Conservation (phyloP, 2,888 invertebrate genomes). For the Andrena minutula region DNA sequence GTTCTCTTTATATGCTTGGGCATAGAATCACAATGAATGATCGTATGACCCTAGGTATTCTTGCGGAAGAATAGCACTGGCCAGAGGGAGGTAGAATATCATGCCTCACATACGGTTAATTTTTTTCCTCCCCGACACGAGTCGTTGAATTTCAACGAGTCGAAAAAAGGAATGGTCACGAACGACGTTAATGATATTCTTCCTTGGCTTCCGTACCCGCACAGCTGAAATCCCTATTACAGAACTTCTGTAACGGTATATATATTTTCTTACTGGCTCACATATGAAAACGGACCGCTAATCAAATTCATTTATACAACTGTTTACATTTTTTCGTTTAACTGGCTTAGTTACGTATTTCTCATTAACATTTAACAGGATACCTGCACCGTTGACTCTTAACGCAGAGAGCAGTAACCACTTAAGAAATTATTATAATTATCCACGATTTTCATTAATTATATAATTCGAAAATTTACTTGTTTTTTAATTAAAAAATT, state of each 20-base stretch:
- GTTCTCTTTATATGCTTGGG: too few relatives aligned
- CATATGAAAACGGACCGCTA: slow-evolving; percentile 48
- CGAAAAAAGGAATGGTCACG: slow-evolving; percentile 17
- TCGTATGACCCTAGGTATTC: too few relatives aligned
- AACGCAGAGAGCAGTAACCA: neutral
- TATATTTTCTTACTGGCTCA: slow-evolving; percentile 8
- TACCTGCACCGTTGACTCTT: neutral
- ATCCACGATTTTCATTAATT: too few relatives aligned
- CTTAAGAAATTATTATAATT: neutral
- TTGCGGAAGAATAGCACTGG: too few relatives aligned
- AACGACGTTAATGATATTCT: slow-evolving; percentile 38
- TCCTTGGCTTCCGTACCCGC: slow-evolving; percentile 26
- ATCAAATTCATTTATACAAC: slow-evolving; percentile 62
- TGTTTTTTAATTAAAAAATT: too few relatives aligned
- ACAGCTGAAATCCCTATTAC: slow-evolving; percentile 6
- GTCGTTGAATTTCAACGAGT: slow-evolving; percentile 44
- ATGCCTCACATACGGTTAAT: slow-evolving; percentile 19
- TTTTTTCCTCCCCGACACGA: neutral
- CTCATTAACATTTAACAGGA: slow-evolving; percentile 1
- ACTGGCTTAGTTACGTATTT: neutral
- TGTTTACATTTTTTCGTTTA: slow-evolving; percentile 36
- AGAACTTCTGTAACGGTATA: slow-evolving; percentile 12
- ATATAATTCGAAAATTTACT: too few relatives aligned
- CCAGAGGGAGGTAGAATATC: neutral
- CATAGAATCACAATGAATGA: too few relatives aligned